phyloP scores from a whole-genome alignment of 2,888 invertebrate species.

The Aradus depressus region DNA sequence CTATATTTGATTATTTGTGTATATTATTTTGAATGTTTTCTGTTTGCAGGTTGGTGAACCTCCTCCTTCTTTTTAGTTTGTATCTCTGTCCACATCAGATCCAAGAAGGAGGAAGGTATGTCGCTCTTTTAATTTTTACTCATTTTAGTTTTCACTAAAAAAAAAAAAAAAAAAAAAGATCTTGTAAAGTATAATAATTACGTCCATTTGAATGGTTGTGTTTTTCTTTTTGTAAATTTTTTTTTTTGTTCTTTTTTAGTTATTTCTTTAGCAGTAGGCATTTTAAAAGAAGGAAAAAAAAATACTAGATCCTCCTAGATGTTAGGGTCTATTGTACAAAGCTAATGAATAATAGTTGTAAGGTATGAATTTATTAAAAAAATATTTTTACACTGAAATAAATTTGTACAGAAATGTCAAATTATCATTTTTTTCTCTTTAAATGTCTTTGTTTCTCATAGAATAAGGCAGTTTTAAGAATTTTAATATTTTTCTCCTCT shows the following conservation, averaged over 20 bases:
- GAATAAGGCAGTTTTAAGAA: slow-evolving; percentile 5
- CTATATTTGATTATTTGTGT: too few species aligned
- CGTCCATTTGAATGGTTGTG: slow-evolving; percentile 17
- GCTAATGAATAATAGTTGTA: too few species aligned
- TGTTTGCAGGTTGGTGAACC: too few species aligned
- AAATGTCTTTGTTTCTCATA: not conserved
- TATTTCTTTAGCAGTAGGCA: slow-evolving; percentile 7
- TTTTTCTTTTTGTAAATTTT: too few species aligned
- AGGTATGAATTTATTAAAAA: slow-evolving; percentile 4
- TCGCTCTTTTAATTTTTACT: not conserved
- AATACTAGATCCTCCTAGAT: too few species aligned
- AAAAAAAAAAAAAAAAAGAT: slow-evolving; percentile 2
- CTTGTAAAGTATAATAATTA: slow-evolving; percentile 1
- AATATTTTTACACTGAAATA: slow-evolving; percentile 14
- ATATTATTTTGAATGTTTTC: too few species aligned
- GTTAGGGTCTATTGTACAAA: too few species aligned
- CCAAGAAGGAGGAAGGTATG: too few species aligned
- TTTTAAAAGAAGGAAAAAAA: too few species aligned
- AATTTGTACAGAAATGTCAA: slow-evolving; percentile 9
- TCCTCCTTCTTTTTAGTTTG: too few species aligned
- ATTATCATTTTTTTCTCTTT: not conserved
- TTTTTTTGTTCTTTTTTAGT: too few species aligned
- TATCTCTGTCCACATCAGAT: too few species aligned
- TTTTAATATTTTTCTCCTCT: not conserved
- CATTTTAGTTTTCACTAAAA: slow-evolving; percentile 2